phyloP scores from a whole-genome alignment of 2,797 vertebrate species.

The Lindbergichthys nudifrons region DNA sequence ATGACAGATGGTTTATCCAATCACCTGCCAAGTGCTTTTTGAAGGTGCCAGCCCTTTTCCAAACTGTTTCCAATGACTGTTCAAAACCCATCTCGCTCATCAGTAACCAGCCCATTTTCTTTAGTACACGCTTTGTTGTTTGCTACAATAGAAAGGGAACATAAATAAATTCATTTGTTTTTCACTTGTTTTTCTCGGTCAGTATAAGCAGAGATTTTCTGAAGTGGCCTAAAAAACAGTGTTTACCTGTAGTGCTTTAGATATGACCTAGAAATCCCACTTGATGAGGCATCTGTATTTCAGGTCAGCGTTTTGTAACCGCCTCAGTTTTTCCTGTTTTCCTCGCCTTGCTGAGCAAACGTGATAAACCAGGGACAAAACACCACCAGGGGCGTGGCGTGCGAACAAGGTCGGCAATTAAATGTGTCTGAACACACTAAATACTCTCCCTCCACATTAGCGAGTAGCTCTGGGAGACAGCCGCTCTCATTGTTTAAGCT shows the following conservation, averaged over 20 bases:
- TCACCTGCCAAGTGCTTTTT: too few species aligned
- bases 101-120: background rate
- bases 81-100: too few species aligned
- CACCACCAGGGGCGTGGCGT: constrained; percentile 42
- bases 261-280: background rate
- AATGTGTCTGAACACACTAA: constrained; percentile 63
- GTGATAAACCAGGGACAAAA: constrained; percentile 52
- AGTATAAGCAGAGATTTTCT: background rate
- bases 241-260: background rate
- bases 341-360: constrained; percentile 41
- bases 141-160: background rate
- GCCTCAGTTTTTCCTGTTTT: constrained; percentile 38
- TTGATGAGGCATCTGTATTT: constrained; percentile 30
- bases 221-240: background rate
- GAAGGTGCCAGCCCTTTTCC: too few species aligned
- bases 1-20: too few species aligned
- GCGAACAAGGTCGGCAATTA: constrained; percentile 64
- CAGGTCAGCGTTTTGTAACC: constrained; percentile 24
- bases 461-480: constrained; percentile 63
- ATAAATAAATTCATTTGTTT: constrained; percentile 1
- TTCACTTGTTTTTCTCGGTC: background rate
- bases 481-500: constrained; percentile 59
- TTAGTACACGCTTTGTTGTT: background rate
- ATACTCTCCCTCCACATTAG: constrained; percentile 59
- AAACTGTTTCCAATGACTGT: too few species aligned